Evolutionary conservation across 2,888 invertebrate genomes (phyloP).

Genomic region (Cryptus armator): DNA sequence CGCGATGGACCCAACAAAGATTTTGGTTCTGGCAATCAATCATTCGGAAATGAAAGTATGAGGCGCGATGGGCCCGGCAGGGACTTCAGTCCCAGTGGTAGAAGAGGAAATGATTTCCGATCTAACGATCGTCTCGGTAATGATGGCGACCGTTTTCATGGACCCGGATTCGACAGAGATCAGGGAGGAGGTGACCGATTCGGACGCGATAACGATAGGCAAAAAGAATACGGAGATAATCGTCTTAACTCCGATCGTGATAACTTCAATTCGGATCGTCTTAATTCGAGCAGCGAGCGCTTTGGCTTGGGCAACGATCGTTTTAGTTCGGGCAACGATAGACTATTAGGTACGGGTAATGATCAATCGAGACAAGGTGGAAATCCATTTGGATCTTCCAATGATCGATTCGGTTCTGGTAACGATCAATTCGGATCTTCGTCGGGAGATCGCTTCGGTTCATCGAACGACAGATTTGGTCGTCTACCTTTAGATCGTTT

Average conservation of each 20-base stretch:
- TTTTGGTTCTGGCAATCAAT: conserved; percentile 65
- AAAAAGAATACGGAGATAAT: conserved; percentile 55
- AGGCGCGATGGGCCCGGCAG: conserved; percentile 53
- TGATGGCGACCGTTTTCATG: conserved; percentile 65
- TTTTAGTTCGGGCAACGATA: conserved; percentile 57
- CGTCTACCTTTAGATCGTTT: conserved; percentile 67
- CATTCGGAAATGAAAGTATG: conserved; percentile 66
- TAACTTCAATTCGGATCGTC: conserved; percentile 37
- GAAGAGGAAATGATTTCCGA: conserved; percentile 46
- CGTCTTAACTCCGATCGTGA: conserved; percentile 63
- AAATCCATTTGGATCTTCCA: conserved; percentile 64
- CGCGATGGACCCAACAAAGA: conserved; percentile 61
- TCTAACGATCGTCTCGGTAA: conserved; percentile 66
- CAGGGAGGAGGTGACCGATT: conserved; percentile 51
- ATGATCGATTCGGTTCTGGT: conserved; percentile 68
- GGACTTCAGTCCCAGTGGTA: conserved; percentile 46
- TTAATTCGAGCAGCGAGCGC: conserved; percentile 59
- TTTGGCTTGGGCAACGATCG: conserved; percentile 60
- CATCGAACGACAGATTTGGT: conserved; percentile 68
- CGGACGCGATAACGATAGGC: conserved; percentile 52
- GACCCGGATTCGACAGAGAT: conserved; percentile 59
- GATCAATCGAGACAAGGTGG: conserved; percentile 54
- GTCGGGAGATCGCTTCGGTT: conserved; percentile 64
- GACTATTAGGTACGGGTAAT: conserved; percentile 37
- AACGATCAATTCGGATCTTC: conserved; percentile 49